Evolutionary conservation across 2,888 invertebrate genomes (phyloP), one percentile per base, ranked within the genome.

Genomic region (Augochlorella aurata): DNA sequence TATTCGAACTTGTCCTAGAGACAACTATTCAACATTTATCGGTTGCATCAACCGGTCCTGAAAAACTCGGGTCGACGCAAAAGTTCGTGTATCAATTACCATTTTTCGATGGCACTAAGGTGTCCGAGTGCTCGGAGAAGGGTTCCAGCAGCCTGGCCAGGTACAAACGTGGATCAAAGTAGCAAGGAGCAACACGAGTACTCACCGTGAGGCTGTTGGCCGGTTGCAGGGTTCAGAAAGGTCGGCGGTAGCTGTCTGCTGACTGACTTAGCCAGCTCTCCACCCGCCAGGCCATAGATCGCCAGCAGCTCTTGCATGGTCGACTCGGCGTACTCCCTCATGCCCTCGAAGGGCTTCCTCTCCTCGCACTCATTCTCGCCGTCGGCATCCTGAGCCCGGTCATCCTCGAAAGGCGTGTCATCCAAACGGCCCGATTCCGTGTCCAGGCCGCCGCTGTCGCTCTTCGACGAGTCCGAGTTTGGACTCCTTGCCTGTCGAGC

Each of bases 261-360:
- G 79, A 94, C 92, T 84, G 90, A 90, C 86, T 94, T 94, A 12
- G 93, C 92, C 82, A 94, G 90, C 82, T 94, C 94, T 66, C 93
- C 94, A 68, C 93, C 93, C 47, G 92, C 92, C 79, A 94, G 91
- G 2, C 95, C 95, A 87, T 94, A 95, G 88, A 95, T 94, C 77
- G 94, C 94, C 77, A 95, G 92, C 52, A 95, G 92, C 89, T 95
- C 95, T 87, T 95, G 94, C 95, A 95, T 94, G 77, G 95, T 94
- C 81, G 94, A 94, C 86, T 95, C 94, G 14, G 94, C 94, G 92
- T 94, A 95, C 89, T 94, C 94, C 82, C 94, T 94, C 92, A 95
- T 94, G n/a, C 92, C 94, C 74, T 93, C 93, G 82, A 90, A 90
- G 0, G 92, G 91, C 71, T 91, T 92, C 75, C 90, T 90, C 74